Evolutionary conservation across 2,113 vertebrate genomes (phyloP).

Genomic region (Pseudopipra pipra): DNA sequence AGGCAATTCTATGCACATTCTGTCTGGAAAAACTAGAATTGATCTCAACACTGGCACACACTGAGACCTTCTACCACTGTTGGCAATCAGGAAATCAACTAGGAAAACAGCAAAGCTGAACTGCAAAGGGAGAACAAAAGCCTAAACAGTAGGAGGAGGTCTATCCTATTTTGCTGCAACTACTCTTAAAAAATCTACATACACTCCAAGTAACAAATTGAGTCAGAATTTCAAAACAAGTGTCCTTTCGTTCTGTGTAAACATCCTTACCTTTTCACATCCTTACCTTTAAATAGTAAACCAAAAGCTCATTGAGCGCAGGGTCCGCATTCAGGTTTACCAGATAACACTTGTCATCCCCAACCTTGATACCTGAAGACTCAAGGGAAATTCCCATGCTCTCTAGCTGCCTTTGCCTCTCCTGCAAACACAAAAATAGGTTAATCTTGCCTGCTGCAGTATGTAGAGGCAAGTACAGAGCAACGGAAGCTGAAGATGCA

Average conservation of each 20-base stretch:
- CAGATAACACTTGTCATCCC: slow-evolving; percentile 95
- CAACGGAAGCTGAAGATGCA: not conserved
- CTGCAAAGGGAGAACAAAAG: not conserved
- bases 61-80: not conserved
- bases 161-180: not conserved
- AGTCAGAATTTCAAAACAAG: not conserved
- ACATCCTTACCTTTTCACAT: slow-evolving; percentile 49
- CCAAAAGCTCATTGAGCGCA: slow-evolving; percentile 94
- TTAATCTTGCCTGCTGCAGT: not conserved
- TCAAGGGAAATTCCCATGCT: slow-evolving; percentile 99
- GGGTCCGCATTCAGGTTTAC: slow-evolving; percentile 98
- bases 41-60: not conserved
- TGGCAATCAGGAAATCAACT: not conserved
- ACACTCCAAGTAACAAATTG: not conserved
- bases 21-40: not conserved
- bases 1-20: not conserved
- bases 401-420: slow-evolving; percentile 94
- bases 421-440: slow-evolving; percentile 73
- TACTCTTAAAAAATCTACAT: not conserved
- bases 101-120: not conserved
- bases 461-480: not conserved
- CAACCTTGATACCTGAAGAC: slow-evolving; percentile 97
- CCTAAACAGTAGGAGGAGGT: not conserved
- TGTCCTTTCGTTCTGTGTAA: not conserved
- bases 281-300: slow-evolving; percentile 96